phyloP scores from a whole-genome alignment of 1,140 invertebrate genomes.

The Coelopa frigida region DNA sequence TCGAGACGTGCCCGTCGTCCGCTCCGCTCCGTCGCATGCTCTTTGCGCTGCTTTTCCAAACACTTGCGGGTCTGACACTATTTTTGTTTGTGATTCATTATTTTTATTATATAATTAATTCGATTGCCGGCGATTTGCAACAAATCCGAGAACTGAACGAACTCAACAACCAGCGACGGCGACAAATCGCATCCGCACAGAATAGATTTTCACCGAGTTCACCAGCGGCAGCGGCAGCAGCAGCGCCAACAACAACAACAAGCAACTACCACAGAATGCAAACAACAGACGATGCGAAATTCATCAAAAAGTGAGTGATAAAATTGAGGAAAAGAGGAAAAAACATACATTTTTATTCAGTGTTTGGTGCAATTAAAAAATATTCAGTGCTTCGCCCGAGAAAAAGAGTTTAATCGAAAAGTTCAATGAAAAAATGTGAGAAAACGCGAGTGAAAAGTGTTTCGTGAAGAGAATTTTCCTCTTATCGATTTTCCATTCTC shows the following conservation, averaged over 20 bases:
- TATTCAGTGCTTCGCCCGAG: no score
- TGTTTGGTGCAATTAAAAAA: no score
- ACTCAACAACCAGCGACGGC: constrained; percentile 4
- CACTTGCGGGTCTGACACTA: constrained; percentile 35
- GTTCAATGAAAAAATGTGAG: no score
- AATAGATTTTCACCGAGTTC: background rate
- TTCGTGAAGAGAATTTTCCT: no score
- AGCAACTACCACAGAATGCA: constrained; percentile 36
- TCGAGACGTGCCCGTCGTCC: constrained; percentile 7
- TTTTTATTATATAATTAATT: constrained; percentile 43
- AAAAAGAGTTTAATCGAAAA: no score
- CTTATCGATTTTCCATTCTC: constrained; percentile 18
- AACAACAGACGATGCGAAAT: constrained; percentile 56
- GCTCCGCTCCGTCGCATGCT: constrained; percentile 25
- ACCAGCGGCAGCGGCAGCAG: background rate
- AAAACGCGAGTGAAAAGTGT: no score
- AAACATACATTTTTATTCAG: background rate
- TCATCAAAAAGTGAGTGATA: constrained; percentile 51
- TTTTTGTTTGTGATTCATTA: constrained; percentile 42
- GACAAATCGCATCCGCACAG: constrained; percentile 5
- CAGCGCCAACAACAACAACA: constrained; percentile 12
- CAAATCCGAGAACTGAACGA: constrained; percentile 3
- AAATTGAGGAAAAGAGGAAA: constrained; percentile 10
- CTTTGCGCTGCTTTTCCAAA: constrained; percentile 38
- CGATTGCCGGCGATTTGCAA: constrained; percentile 28